These are phyloP conservation scores for Drosophila demipolita DNA, from an alignment of 2,888 invertebrate species.

Conservation along the genomic window DNA sequence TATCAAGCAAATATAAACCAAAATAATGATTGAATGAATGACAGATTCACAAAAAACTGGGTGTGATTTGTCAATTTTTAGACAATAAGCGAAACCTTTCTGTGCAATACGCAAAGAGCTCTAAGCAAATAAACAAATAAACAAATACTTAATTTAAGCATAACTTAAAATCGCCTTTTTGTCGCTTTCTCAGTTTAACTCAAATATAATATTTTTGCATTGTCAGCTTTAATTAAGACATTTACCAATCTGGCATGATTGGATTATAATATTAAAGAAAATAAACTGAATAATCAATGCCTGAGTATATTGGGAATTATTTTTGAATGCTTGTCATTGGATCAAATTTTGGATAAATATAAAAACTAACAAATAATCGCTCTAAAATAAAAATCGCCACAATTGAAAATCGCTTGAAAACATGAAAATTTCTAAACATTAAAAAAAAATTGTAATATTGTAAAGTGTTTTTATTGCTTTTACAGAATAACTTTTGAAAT, in stretches of 20 bases:
- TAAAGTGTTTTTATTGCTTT: background rate
- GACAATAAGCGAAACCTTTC: constrained; percentile 42
- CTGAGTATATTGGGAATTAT: background rate
- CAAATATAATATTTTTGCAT: background rate
- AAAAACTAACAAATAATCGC: background rate
- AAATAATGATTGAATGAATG: constrained; percentile 60
- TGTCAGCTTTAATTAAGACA: constrained; percentile 40
- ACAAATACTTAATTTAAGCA: constrained; percentile 59
- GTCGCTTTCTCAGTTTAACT: background rate
- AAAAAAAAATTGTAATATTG: background rate
- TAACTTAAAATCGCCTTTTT: constrained; percentile 39
- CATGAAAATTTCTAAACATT: background rate
- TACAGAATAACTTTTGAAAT: too few species aligned
- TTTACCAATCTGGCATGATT: background rate
- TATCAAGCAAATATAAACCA: constrained; percentile 68
- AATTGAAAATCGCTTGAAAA: background rate
- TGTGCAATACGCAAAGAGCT: constrained; percentile 65
- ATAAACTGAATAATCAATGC: background rate
- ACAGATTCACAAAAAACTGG: constrained; percentile 51
- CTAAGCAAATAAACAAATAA: constrained; percentile 48
- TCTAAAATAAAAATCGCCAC: background rate
- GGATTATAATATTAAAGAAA: background rate
- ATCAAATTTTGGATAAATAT: background rate
- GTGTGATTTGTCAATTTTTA: constrained; percentile 78
- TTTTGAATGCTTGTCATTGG: background rate